Evolutionary conservation across 2,113 vertebrate genomes (phyloP).

Genomic region (Gnathonemus echidnorhynchus): DNA sequence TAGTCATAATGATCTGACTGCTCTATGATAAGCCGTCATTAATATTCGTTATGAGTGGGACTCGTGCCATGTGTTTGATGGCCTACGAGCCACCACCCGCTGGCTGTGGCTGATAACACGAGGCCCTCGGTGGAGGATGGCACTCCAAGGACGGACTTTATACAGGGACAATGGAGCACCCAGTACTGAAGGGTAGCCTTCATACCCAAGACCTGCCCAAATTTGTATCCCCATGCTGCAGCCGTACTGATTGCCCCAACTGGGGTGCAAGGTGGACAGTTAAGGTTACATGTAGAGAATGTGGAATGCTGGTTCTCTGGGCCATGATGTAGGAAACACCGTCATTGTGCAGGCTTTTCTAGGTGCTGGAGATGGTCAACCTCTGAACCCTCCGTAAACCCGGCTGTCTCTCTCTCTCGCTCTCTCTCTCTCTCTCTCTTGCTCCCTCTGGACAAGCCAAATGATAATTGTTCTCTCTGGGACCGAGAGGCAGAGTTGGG

Average conservation of each 20-base stretch:
- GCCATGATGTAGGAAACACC: background rate
- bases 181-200: background rate
- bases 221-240: background rate
- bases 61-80: background rate
- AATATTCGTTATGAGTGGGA: background rate
- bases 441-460: background rate
- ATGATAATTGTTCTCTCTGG: constrained; percentile 14
- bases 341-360: background rate
- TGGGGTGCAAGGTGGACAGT: too few relatives aligned
- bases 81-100: background rate
- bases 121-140: background rate
- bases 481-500: background rate
- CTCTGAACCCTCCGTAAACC: constrained; percentile 9
- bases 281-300: background rate
- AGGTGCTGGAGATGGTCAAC: background rate
- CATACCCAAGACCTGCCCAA: background rate
- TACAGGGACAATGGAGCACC: background rate
- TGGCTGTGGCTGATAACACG: background rate
- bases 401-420: background rate
- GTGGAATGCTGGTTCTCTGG: background rate
- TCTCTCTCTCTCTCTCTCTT: background rate
- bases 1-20: background rate
- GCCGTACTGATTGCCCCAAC: background rate
- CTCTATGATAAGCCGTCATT: background rate
- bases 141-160: background rate